Evolutionary conservation across 2,888 invertebrate species (phyloP), one percentile per base, ranked within the genome.

Genomic region (Tetheella fluctuosa): DNA sequence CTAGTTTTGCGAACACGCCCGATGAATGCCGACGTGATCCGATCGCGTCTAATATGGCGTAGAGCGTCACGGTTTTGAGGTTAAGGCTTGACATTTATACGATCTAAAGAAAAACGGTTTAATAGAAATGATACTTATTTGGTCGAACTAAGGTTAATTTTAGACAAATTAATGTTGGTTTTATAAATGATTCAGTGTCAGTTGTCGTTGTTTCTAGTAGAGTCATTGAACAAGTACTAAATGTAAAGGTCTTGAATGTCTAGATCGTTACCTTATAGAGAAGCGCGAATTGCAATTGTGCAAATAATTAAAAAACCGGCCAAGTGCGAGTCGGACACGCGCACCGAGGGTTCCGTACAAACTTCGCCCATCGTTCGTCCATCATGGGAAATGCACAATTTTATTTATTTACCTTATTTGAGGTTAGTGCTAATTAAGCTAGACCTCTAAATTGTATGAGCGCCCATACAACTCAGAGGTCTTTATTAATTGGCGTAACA

Each of bases 11-110:
- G 73, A 74, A 65, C 73, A 70, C 67, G 70, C 70, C 65, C 76
- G 76, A 80, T 37, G 30, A 17, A 12, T 34, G 55, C 37, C 37
- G 55, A 55, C 30, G 20, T 34, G 23, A 20, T 64, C 71, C 79
- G 77, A 79, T 64, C 69, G 66, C 58, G 63, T 63, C 85, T 81
- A 91, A 90, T 74, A 90, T 91, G 90, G 90, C 90, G 84, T 75
- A 83, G 10, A 20, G 73, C 88, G 87, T 89, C 91, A 90, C 85
- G 88, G 89, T 91, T 92, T 92, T 90, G 90, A 93, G 92, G 92
- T 93, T 90, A 92, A 92, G 92, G 92, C 91, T 91, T 91, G 90
- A 89, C 89, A 91, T 92, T 91, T 91, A 83, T 81, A 81, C 85
- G 82, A 85, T 86, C 84, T 85, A 85, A 87, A 79, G 78, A 74